A percentile compares a stretch with the other conserved stretches of the same genome.
Conservation (phyloP, 1,140 invertebrate genomes). For the Theocolax elegans region DNA sequence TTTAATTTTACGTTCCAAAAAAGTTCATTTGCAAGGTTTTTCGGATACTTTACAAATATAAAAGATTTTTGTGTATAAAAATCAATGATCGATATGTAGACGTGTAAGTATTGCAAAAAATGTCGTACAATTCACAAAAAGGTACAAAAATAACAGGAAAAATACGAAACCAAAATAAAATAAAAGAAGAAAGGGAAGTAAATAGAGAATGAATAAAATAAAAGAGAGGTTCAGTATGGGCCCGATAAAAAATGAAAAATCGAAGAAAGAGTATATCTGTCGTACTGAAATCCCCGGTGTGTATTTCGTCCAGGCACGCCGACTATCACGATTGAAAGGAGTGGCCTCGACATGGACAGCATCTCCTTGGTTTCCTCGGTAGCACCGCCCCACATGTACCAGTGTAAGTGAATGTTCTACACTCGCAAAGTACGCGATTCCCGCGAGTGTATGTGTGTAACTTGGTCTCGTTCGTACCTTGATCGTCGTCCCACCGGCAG, state of each 20-base stretch:
- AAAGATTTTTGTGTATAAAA: no score
- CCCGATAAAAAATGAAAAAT: background rate
- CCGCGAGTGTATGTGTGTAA: background rate
- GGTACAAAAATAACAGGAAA: no score
- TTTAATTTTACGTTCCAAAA: no score
- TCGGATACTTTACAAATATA: no score
- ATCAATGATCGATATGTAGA: no score
- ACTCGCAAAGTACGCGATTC: background rate
- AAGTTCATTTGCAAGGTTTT: no score
- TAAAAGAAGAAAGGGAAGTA: background rate
- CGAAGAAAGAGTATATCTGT: background rate
- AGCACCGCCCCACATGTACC: slow-evolving; percentile 80
- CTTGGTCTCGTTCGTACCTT: background rate
- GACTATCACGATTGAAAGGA: slow-evolving; percentile 74
- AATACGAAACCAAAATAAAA: no score
- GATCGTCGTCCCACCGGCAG: background rate
- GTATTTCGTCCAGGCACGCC: slow-evolving; percentile 71
- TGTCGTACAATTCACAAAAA: no score
- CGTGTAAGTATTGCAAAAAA: no score
- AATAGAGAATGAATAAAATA: background rate
- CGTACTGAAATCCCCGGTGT: background rate
- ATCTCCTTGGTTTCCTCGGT: slow-evolving; percentile 79
- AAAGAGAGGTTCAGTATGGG: background rate
- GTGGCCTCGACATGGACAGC: slow-evolving; percentile 78
- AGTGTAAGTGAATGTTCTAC: slow-evolving; percentile 73